Base-by-base conservation (phyloP, 2,797 vertebrate genomes). In the Acanthurus leucopareius region DNA sequence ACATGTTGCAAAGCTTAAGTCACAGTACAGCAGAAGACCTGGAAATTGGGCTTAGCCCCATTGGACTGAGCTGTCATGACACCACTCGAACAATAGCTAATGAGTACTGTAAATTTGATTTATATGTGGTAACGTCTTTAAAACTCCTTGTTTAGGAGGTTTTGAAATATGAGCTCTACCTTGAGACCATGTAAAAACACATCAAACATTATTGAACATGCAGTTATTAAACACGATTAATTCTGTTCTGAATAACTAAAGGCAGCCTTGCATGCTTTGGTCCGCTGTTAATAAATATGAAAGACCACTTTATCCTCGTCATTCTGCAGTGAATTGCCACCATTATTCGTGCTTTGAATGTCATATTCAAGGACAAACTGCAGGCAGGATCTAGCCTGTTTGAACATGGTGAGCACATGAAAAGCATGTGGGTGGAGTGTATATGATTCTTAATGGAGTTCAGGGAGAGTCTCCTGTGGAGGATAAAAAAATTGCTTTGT, bases 401-500 rank as follows among this genome's bases (percentile, higher is more conserved):
- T 61, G 10, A 80, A 80, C 63, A 73, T 32, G 35, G 79, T 75
- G 75, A 71, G 59, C 71, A 77, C 44, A 83, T 83, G 51, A 80
- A 75, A 75, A 85, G 73, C 63, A 67, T 59, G 83, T 82, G 79
- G 68, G 77, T 71, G 68, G 60, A 80, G 67, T 25, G 48, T 35
- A 40, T 54, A 68, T n/a, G 51, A 44, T 15, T 60, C 14, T 60
- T 75, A 66, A 75, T 77, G 49, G 77, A 72, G 61, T 67, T 32
- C 79, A 75, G 45, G 68, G 74, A 66, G 57, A 62, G 51, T n/a
- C 56, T 72, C 49, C 62, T 79, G 45, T 13, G 1, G 19, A 65
- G 38, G 40, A 80, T 49, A 73, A 67, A 75, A 35, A 48, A 64
- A 42, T 1, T 62, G 57, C 45, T 77, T 73, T 49, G 57, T 69